Base-by-base conservation (phyloP, 2,888 invertebrate species). In the Mythimna albipuncta region DNA sequence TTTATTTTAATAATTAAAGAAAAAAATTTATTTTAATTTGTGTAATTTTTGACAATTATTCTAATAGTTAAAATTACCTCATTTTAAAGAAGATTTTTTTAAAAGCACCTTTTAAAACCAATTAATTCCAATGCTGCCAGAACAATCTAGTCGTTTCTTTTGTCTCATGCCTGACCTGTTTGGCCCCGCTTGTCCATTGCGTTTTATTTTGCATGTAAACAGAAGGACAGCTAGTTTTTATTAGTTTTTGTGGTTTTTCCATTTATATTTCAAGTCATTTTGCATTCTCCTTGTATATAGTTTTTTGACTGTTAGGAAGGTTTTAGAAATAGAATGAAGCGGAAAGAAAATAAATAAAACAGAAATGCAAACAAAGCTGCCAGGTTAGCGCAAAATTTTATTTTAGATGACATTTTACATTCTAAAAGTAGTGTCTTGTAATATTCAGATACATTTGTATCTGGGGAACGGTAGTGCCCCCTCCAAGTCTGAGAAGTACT, bases 191-290 rank as follows among this genome's bases (percentile, higher is more conserved):
- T 10, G 57, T 52, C 52, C 16, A 57, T 11, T 50, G 58, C 41
- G 4, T 69, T 77, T 75, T 55, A 55, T 69, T 77, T 63, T 77
- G 21, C 35, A 38, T 58, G 35, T 35, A 52, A 69, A 75, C 44
- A 55, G 61, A 41, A 32, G 13, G 32, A 47, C 50, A 32, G 21
- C 57, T 35, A 21, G 32, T 58, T 44, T 62, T 19, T 2, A 47
- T 50, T 19, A 21, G 47, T 3, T 44, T 55, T 47, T 38, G 2
- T 50, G 11, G 1, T 44, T 44, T 32, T 35, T n/a, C 0, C 4
- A 9, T 75, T 64, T 44, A 26, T 57, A 65, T 47, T 59, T 58
- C 10, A 38, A 54, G 3, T 16, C 9, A 9, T 63, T 44, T 61
- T 61, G n/a, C 21, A 26, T 64, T 26, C 19, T 47, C 47, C 0